These are phyloP conservation scores for Timema podura DNA, from an alignment of 2,888 invertebrate species.

Conservation along the genomic window DNA sequence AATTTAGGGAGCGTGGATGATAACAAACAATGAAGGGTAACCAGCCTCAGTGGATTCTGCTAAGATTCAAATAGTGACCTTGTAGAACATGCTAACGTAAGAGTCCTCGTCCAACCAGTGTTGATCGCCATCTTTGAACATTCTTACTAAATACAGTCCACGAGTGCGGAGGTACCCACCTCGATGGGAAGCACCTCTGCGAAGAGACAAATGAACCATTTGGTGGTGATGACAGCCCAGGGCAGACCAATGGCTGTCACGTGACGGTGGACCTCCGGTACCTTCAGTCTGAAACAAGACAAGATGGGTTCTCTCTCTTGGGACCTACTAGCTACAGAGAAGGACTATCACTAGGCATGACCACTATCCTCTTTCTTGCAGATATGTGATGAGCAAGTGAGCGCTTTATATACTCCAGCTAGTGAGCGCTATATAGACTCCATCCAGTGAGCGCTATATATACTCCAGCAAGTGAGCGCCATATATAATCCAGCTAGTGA, in stretches of 20 bases:
- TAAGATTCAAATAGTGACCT: too few relatives aligned
- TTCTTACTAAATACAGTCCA: too few relatives aligned
- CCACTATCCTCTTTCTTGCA: too few relatives aligned
- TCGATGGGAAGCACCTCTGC: slow-evolving; percentile 91
- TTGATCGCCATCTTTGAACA: too few relatives aligned
- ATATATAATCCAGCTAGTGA: too few relatives aligned
- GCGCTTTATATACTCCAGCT: background rate
- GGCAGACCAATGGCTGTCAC: slow-evolving; percentile 76
- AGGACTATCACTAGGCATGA: background rate
- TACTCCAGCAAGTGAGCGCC: too few relatives aligned
- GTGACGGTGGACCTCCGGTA: slow-evolving; percentile 77
- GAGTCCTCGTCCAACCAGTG: too few relatives aligned
- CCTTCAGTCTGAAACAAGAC: slow-evolving; percentile 56
- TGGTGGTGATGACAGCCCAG: slow-evolving; percentile 87
- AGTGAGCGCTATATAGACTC: background rate
- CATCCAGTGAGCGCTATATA: background rate
- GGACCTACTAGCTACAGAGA: background rate
- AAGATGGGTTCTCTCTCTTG: slow-evolving; percentile 1
- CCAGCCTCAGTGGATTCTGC: too few relatives aligned
- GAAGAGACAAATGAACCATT: slow-evolving; percentile 94
- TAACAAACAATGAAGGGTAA: too few relatives aligned
- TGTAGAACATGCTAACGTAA: too few relatives aligned
- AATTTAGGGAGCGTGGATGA: too few relatives aligned
- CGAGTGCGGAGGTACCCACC: slow-evolving; percentile 43
- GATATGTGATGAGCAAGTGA: too few relatives aligned